These are phyloP conservation scores for Petroica traversi DNA, from an alignment of 2,113 vertebrate genomes.

Conservation along the genomic window DNA sequence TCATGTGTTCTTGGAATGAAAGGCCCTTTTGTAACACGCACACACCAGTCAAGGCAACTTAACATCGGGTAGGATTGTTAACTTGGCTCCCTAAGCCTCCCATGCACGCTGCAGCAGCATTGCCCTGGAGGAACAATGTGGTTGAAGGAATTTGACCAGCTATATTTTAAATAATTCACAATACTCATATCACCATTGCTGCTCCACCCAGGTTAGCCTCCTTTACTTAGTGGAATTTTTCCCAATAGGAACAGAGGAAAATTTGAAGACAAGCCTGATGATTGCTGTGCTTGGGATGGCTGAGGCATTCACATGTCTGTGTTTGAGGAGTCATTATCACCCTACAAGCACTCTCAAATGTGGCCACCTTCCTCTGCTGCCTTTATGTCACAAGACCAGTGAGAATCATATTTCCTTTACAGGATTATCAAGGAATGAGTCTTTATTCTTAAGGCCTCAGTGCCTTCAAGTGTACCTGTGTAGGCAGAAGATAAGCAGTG, in stretches of 20 bases:
- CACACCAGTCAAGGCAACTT: slow-evolving; percentile 51
- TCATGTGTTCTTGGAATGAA: slow-evolving; percentile 65
- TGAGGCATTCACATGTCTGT: background rate
- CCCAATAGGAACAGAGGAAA: background rate
- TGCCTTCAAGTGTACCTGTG: background rate
- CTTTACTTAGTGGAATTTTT: background rate
- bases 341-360: background rate
- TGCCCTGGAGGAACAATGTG: background rate
- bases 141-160: background rate
- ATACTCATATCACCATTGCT: background rate
- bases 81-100: slow-evolving; percentile 11
- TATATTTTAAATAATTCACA: background rate
- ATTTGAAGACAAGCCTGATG: background rate
- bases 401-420: background rate
- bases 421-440: background rate
- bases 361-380: background rate
- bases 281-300: background rate
- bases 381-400: background rate
- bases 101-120: background rate
- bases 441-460: background rate
- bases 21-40: slow-evolving; percentile 26
- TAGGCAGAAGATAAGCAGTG: background rate
- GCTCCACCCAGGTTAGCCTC: background rate
- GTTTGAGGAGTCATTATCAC: background rate
- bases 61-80: slow-evolving; percentile 58